Percentiles rank a stretch among this genome's conserved stretches.
phyloP scores from a whole-genome alignment of 2,797 vertebrate genomes.

The Avahi laniger region DNA sequence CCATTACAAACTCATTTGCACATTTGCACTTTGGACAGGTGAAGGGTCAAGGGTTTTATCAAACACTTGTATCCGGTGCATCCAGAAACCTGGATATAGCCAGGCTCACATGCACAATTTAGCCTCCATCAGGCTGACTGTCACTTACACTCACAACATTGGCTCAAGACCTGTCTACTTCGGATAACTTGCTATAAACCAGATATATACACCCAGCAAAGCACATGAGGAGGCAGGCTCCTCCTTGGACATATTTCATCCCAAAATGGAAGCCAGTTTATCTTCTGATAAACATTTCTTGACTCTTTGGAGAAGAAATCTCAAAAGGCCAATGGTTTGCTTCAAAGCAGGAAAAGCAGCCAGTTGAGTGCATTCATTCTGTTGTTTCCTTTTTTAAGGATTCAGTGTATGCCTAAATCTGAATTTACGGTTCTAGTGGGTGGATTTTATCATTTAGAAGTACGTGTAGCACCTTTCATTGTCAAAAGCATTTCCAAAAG shows the following conservation, averaged over 20 bases:
- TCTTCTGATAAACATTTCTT: conserved; percentile 74
- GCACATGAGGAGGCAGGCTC: conserved; percentile 52
- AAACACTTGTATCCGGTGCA: neutral
- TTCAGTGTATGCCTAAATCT: neutral
- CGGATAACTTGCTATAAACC: conserved; percentile 70
- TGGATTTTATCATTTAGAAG: neutral
- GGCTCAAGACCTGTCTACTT: conserved; percentile 60
- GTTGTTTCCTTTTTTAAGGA: neutral
- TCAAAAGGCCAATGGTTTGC: conserved; percentile 59
- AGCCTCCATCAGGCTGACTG: conserved; percentile 1
- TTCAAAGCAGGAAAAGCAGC: conserved; percentile 31
- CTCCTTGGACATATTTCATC: conserved; percentile 62
- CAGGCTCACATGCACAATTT: neutral
- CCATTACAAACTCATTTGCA: neutral
- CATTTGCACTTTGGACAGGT: conserved; percentile 11
- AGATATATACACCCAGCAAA: conserved; percentile 69
- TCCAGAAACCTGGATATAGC: neutral
- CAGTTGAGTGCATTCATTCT: neutral
- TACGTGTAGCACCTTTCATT: neutral
- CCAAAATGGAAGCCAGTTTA: conserved; percentile 57
- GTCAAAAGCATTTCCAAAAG: neutral
- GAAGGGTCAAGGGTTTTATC: conserved; percentile 28
- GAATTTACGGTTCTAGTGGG: neutral
- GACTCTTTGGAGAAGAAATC: conserved; percentile 58
- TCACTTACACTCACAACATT: conserved; percentile 29